phyloP scores from a whole-genome alignment of 1,140 invertebrate genomes.

The Orius laevigatus region DNA sequence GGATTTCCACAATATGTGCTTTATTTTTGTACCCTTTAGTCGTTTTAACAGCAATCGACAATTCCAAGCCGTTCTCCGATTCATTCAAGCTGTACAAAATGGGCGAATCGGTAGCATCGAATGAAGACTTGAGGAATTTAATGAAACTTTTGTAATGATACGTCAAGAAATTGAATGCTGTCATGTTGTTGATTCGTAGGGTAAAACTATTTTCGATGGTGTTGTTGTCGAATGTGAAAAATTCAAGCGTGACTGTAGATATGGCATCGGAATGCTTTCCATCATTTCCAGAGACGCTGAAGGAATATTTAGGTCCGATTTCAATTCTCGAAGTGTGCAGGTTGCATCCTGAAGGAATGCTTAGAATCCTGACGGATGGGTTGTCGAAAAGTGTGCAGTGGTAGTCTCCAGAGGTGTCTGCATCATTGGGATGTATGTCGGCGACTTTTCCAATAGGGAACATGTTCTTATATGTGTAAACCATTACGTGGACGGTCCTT shows the following conservation, averaged over 20 bases:
- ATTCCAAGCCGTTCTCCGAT: constrained; percentile 41
- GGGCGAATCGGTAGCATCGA: constrained; percentile 44
- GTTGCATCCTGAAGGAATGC: constrained; percentile 59
- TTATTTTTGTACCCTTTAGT: constrained; percentile 37
- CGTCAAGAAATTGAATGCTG: constrained; percentile 52
- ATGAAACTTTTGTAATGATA: constrained; percentile 56
- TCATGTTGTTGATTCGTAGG: constrained; percentile 52
- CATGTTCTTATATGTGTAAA: constrained; percentile 58
- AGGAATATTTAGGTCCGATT: constrained; percentile 44
- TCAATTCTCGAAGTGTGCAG: constrained; percentile 51
- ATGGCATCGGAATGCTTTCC: constrained; percentile 68
- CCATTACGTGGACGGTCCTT: constrained; percentile 61
- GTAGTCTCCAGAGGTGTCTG: constrained; percentile 73
- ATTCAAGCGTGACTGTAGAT: constrained; percentile 68
- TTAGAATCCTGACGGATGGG: constrained; percentile 41
- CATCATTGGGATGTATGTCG: constrained; percentile 78
- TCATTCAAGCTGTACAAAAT: constrained; percentile 59
- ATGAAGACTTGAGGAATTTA: constrained; percentile 44
- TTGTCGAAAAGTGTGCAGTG: constrained; percentile 57
- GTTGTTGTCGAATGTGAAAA: constrained; percentile 57
- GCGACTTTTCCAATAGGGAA: constrained; percentile 64
- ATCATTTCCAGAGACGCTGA: constrained; percentile 75
- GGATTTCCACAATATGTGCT: constrained; percentile 40
- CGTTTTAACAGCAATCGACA: constrained; percentile 46
- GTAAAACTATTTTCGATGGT: constrained; percentile 72